Conservation (phyloP, 2,888 invertebrate species). For the Pantelozetes paolii region DNA sequence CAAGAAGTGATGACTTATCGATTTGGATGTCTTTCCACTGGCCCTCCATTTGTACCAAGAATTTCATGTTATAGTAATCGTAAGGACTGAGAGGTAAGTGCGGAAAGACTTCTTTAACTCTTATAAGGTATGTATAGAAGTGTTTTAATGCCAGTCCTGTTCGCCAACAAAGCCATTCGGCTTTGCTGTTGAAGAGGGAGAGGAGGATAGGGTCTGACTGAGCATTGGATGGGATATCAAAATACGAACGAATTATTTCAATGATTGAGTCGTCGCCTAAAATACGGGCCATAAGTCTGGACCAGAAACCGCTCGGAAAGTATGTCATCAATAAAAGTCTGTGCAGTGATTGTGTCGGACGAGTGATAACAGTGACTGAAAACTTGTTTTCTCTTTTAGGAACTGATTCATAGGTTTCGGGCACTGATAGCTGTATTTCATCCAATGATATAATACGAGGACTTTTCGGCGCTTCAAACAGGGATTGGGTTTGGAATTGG, state of each 20-base stretch:
- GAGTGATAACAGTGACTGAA: constrained; percentile 32
- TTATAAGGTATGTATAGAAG: constrained; percentile 48
- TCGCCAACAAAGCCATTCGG: constrained; percentile 92
- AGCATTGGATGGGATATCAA: constrained; percentile 68
- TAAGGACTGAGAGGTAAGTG: constrained; percentile 55
- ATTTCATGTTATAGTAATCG: constrained; percentile 56
- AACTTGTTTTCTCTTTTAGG: not conserved
- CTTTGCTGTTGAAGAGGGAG: constrained; percentile 50
- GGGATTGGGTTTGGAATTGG: constrained; percentile 31
- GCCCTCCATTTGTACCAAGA: constrained; percentile 67
- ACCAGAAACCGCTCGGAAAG: constrained; percentile 98
- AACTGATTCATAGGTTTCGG: not conserved
- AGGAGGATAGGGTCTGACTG: constrained; percentile 52
- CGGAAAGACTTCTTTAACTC: constrained; percentile 75
- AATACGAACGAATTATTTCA: constrained; percentile 69
- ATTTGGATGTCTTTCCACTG: constrained; percentile 81
- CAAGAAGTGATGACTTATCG: constrained; percentile 72
- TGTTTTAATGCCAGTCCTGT: constrained; percentile 71
- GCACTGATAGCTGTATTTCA: constrained; percentile 1
- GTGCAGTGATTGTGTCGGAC: constrained; percentile 50
- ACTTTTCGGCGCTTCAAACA: constrained; percentile 23
- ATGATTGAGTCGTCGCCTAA: constrained; percentile 81
- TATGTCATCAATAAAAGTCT: constrained; percentile 88
- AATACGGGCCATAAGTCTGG: constrained; percentile 83
- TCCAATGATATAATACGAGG: not conserved